Percentiles rank a stretch among this genome's conserved stretches.
These are phyloP conservation scores for Onchidella celtica DNA, from an alignment of 2,888 invertebrate genomes.

Conservation along the genomic window DNA sequence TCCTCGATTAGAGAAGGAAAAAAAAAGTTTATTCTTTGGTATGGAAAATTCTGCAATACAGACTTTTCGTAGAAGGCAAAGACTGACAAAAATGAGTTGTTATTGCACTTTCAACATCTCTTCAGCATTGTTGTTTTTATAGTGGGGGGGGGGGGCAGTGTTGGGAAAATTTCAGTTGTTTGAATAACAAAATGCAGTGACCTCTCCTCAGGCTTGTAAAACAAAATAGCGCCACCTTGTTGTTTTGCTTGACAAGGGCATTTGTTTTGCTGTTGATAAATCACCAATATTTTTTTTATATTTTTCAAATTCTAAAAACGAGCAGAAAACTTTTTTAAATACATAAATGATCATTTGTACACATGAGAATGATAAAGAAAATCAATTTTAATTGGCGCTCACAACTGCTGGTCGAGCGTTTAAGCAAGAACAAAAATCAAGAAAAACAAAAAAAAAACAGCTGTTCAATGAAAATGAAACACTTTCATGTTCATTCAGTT, in stretches of 20 bases:
- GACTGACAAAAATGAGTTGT: too few relatives aligned
- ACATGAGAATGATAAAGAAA: slow-evolving; percentile 29
- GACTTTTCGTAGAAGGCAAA: too few relatives aligned
- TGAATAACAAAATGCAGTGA: neutral
- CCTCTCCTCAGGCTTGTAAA: neutral
- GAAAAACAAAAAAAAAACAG: too few relatives aligned
- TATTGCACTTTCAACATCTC: too few relatives aligned
- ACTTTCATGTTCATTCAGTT: too few relatives aligned
- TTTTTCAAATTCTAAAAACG: neutral
- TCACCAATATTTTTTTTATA: neutral
- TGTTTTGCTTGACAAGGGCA: neutral
- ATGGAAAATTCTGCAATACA: too few relatives aligned
- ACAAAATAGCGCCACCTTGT: neutral
- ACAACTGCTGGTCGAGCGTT: neutral
- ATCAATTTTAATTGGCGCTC: neutral
- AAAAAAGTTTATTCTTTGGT: too few relatives aligned
- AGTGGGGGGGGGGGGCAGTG: too few relatives aligned
- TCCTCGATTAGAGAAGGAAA: too few relatives aligned
- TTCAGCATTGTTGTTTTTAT: too few relatives aligned
- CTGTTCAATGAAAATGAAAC: too few relatives aligned
- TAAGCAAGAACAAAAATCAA: too few relatives aligned
- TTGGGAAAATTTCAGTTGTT: neutral
- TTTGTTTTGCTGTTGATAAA: neutral
- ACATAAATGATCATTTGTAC: slow-evolving; percentile 47
- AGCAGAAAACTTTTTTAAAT: slow-evolving; percentile 34